Evolutionary conservation across 2,888 invertebrate species (phyloP).

Genomic region (Phragmatobia fuliginosa): DNA sequence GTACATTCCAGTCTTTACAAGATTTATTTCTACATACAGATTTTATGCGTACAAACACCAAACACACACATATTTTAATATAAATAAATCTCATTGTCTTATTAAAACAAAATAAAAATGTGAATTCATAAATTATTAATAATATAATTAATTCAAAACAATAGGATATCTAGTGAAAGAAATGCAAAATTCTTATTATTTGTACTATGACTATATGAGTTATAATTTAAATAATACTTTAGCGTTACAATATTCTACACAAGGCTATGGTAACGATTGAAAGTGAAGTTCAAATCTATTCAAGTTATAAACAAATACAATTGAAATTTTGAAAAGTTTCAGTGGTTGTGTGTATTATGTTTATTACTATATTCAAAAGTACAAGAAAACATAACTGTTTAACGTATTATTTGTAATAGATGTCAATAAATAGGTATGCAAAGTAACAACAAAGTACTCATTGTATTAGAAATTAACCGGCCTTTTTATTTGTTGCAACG

Average conservation of each 20-base stretch:
- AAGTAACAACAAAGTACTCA: too few relatives aligned
- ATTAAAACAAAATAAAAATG: constrained; percentile 30
- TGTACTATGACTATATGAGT: constrained; percentile 43
- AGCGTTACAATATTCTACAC: constrained; percentile 9
- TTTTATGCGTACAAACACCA: background rate
- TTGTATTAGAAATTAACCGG: background rate
- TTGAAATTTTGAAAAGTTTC: background rate
- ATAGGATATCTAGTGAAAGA: constrained; percentile 21
- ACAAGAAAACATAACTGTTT: too few relatives aligned
- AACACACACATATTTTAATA: constrained; percentile 5
- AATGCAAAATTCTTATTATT: constrained; percentile 39
- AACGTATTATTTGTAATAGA: too few relatives aligned
- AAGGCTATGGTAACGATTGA: constrained; percentile 1
- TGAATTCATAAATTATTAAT: constrained; percentile 21
- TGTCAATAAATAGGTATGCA: too few relatives aligned
- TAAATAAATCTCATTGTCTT: constrained; percentile 17
- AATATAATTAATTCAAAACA: constrained; percentile 25
- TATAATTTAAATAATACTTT: constrained; percentile 41
- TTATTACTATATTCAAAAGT: background rate
- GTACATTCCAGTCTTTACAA: background rate
- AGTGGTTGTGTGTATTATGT: background rate
- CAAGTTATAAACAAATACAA: background rate
- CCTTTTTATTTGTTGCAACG: background rate
- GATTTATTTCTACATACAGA: background rate
- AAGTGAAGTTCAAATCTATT: constrained; percentile 7